These are phyloP conservation scores for Chiloscyllium punctatum DNA, from an alignment of 2,797 vertebrate species.

Conservation along the genomic window DNA sequence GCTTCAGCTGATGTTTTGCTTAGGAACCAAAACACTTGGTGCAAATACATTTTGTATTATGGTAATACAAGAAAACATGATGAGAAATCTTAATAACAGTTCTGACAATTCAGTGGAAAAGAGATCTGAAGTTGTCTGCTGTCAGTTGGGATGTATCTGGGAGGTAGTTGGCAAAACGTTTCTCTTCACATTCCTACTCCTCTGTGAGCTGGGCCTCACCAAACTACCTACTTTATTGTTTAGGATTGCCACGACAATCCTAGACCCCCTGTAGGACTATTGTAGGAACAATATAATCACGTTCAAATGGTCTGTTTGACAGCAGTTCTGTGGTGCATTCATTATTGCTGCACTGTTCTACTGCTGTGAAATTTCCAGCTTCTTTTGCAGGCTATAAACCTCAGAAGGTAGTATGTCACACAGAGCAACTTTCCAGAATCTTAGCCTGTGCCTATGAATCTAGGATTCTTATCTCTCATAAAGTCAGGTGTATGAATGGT, in stretches of 20 bases:
- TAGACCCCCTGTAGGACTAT: not conserved
- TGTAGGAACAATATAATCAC: not conserved
- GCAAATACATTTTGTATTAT: not conserved
- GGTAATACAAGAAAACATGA: not conserved
- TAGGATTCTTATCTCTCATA: not conserved
- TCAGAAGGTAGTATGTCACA: not conserved
- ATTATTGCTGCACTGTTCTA: not conserved
- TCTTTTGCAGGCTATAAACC: not conserved
- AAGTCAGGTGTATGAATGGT: not conserved
- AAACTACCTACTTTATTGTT: not conserved
- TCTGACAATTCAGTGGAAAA: not conserved
- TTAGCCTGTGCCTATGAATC: not conserved
- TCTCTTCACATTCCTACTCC: not conserved
- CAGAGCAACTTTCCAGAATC: not conserved
- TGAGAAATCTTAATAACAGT: not conserved
- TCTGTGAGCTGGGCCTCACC: not conserved
- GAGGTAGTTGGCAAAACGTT: not conserved
- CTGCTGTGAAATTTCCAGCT: not conserved
- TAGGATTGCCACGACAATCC: not conserved
- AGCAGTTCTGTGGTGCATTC: not conserved
- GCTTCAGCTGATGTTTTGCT: not conserved
- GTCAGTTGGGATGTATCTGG: not conserved
- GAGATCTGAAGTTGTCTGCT: not conserved
- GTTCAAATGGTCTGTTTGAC: not conserved
- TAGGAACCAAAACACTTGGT: not conserved